Percentiles rank a stretch among this genome's conserved stretches.
These are phyloP conservation scores for Electrophaes corylata DNA, from an alignment of 2,888 invertebrate genomes.

Conservation along the genomic window DNA sequence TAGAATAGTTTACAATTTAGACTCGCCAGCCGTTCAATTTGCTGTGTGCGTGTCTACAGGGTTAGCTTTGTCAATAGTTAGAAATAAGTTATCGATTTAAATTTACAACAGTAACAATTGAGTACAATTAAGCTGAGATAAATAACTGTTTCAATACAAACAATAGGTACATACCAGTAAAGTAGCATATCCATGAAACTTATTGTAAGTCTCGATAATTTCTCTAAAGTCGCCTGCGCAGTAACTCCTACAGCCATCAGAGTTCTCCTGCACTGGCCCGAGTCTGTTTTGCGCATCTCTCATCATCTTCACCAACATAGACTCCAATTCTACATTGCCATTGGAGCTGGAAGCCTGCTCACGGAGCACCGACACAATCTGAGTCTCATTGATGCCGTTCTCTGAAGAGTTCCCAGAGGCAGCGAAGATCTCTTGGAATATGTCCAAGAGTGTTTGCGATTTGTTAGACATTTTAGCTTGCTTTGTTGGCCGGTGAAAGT, in stretches of 20 bases:
- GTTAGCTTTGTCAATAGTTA: too few relatives aligned
- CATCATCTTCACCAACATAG: slow-evolving; percentile 67
- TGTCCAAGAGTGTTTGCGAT: slow-evolving; percentile 68
- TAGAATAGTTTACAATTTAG: too few relatives aligned
- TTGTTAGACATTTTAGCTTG: slow-evolving; percentile 67
- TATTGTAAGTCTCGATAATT: slow-evolving; percentile 86
- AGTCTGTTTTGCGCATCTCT: slow-evolving; percentile 65
- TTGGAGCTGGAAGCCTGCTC: slow-evolving; percentile 62
- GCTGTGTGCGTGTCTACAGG: too few relatives aligned
- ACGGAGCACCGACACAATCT: slow-evolving; percentile 66
- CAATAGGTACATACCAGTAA: slow-evolving; percentile 85
- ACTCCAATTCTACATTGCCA: slow-evolving; percentile 61
- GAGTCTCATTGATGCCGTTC: slow-evolving; percentile 64
- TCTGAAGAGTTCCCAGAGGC: slow-evolving; percentile 73
- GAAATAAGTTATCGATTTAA: too few relatives aligned
- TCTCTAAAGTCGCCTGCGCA: slow-evolving; percentile 85
- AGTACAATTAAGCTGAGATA: too few relatives aligned
- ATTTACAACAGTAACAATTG: too few relatives aligned
- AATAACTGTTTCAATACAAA: too few relatives aligned
- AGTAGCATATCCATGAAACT: slow-evolving; percentile 92
- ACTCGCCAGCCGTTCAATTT: too few relatives aligned
- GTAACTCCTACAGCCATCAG: slow-evolving; percentile 72
- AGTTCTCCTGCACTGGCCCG: slow-evolving; percentile 56
- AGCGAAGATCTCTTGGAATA: slow-evolving; percentile 76
- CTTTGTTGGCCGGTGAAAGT: not conserved